These are phyloP conservation scores for Sitodiplosis mosellana DNA, from an alignment of 1,140 invertebrate species.

Conservation along the genomic window DNA sequence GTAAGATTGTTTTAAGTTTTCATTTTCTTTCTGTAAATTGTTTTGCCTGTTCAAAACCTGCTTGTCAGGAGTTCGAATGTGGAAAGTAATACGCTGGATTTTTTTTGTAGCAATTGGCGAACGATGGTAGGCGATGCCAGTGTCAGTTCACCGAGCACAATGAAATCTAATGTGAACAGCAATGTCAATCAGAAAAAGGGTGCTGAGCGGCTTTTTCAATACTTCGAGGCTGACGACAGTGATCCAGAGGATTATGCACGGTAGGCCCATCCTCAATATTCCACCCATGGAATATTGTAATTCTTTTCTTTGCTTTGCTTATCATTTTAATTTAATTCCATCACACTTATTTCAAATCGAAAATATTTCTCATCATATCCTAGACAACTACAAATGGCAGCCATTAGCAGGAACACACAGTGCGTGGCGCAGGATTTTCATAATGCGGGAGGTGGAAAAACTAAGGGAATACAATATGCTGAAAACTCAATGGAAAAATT, in stretches of 20 bases:
- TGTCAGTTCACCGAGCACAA: background rate
- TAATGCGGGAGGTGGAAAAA: constrained; percentile 28
- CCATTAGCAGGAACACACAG: constrained; percentile 25
- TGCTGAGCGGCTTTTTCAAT: constrained; percentile 25
- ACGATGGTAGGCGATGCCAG: background rate
- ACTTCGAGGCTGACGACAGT: constrained; percentile 25
- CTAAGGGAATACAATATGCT: background rate
- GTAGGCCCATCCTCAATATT: constrained; percentile 11
- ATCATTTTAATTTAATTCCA: background rate
- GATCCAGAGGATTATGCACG: constrained; percentile 27
- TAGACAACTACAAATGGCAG: constrained; percentile 26
- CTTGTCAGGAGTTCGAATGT: no score
- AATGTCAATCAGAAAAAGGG: constrained; percentile 19
- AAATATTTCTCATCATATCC: background rate
- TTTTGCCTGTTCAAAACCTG: no score
- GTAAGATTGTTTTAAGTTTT: no score
- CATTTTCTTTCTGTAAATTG: no score
- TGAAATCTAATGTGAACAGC: background rate
- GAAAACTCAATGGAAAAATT: background rate
- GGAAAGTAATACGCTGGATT: no score
- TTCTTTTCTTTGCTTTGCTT: background rate
- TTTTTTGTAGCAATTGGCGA: constrained; percentile 25
- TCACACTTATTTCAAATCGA: background rate
- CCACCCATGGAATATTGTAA: no score
- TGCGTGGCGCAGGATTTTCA: constrained; percentile 28